A percentile compares a stretch with the other conserved stretches of the same genome.
These are phyloP conservation scores for Ageneiosus marmoratus DNA, from an alignment of 2,113 vertebrate genomes.

Conservation along the genomic window DNA sequence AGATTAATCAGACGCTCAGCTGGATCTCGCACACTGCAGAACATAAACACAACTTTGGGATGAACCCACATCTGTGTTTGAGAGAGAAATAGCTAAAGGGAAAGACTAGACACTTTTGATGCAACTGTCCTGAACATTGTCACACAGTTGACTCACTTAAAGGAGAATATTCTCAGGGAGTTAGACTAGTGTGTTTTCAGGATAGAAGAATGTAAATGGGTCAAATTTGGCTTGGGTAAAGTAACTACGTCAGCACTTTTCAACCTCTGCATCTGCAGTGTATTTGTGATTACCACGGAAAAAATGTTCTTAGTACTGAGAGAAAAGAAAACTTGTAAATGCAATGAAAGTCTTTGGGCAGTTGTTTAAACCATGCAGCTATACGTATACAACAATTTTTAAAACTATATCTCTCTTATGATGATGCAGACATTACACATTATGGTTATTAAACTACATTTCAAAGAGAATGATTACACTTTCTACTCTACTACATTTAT, in stretches of 20 bases:
- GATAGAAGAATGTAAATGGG: neutral
- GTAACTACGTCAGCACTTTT: neutral
- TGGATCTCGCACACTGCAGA: constrained; percentile 45
- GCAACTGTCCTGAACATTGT: neutral
- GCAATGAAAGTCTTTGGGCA: neutral
- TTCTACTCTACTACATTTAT: too few relatives aligned
- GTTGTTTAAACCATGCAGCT: neutral
- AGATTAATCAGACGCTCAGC: constrained; percentile 53
- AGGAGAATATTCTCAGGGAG: neutral
- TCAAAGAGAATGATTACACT: too few relatives aligned
- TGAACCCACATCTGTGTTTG: constrained; percentile 44
- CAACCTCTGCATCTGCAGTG: neutral
- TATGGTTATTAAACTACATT: neutral
- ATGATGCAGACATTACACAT: neutral
- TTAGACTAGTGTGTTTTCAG: neutral
- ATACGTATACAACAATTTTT: neutral
- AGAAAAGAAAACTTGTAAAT: neutral
- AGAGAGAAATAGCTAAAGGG: constrained; percentile 15
- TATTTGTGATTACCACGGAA: neutral
- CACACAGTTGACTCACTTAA: neutral
- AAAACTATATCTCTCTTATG: neutral
- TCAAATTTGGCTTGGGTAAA: neutral
- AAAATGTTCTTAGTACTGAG: neutral
- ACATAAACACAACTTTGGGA: constrained; percentile 49
- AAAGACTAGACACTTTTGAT: constrained; percentile 1